Evolutionary conservation across 2,888 invertebrate species (phyloP).

Genomic region (Branchellion lobata): DNA sequence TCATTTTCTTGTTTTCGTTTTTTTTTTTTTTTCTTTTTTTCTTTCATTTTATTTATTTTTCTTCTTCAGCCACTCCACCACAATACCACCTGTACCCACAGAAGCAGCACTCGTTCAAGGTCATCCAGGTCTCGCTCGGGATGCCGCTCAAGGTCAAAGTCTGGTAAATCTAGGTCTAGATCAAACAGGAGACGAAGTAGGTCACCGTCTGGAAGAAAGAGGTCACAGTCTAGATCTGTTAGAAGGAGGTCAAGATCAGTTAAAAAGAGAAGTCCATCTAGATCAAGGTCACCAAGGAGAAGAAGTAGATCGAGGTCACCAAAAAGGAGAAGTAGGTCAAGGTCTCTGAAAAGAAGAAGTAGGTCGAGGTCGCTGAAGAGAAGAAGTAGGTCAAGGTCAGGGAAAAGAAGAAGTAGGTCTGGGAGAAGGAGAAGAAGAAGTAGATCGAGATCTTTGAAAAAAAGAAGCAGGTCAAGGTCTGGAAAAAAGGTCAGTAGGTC

Average conservation of each 20-base stretch:
- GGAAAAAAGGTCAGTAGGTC: not conserved
- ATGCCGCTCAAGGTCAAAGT: constrained; percentile 24
- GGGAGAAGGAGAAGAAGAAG: constrained; percentile 33
- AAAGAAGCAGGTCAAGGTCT: not conserved
- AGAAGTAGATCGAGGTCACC: constrained; percentile 24
- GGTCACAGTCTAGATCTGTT: constrained; percentile 20
- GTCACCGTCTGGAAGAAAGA: not conserved
- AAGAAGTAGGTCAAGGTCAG: constrained; percentile 28
- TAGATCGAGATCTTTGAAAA: not conserved
- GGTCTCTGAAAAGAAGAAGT: constrained; percentile 34
- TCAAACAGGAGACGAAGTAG: constrained; percentile 24
- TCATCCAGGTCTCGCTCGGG: constrained; percentile 23
- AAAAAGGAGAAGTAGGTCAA: constrained; percentile 28
- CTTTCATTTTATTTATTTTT: too few species aligned
- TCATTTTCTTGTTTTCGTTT: not conserved
- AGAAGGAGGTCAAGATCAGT: constrained; percentile 31
- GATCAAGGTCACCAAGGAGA: constrained; percentile 2
- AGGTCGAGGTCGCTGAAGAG: not conserved
- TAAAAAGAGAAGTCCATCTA: constrained; percentile 18
- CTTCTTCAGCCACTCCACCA: too few species aligned
- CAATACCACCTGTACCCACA: too few species aligned
- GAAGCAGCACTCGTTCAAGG: constrained; percentile 34
- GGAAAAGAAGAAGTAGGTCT: constrained; percentile 25
- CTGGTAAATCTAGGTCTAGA: constrained; percentile 22
- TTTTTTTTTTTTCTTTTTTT: not conserved